Base-by-base conservation (phyloP, 2,797 vertebrate species). In the Phoeniculus purpureus region DNA sequence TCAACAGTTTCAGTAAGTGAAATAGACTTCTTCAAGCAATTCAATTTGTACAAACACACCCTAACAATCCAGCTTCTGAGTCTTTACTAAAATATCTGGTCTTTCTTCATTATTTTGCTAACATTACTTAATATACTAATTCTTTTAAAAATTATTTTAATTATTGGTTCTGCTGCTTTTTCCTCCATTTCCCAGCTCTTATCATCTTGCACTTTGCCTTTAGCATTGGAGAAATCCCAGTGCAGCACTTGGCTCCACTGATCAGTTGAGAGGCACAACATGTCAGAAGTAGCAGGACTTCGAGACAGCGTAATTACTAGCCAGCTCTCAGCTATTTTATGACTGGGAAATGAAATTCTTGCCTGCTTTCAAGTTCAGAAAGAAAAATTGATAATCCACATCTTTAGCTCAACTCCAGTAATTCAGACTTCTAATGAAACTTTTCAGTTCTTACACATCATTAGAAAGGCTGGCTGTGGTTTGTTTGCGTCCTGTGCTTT, bases 1-100 rank as follows among this genome's bases (percentile, higher is more conserved):
- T 99, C 99, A 79, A 99, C 99, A 23, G 99, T 99, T 96, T 99
- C 99, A 78, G 99, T 99, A 98, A 98, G 98, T 98, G 90, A 16
- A 47, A 80, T 81, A 40, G 84, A 82, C 76, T 85, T 94, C 79
- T 91, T 55, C 72, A 80, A 85, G 76, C 81, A 80, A 43, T 92
- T 87, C 72, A 66, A 62, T 92, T 85, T 87, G 59, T 90, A 88
- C 62, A 75, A 82, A 78, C n/a, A 77, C 89, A 85, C 78, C 81
- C 91, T 95, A 96, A 95, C 95, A 91, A 93, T 89, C 37, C 93
- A 87, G 92, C 94, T 95, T 94, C 62, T 62, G 86, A 95, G 66
- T 82, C 75, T 94, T 74, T 95, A 95, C 94, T 95, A 96, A 94
- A 94, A 91, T 91, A 82, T 50, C 72, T 72, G 68, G 75, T 90